Base-by-base conservation (phyloP, 2,113 vertebrate species). In the Eira barbara region DNA sequence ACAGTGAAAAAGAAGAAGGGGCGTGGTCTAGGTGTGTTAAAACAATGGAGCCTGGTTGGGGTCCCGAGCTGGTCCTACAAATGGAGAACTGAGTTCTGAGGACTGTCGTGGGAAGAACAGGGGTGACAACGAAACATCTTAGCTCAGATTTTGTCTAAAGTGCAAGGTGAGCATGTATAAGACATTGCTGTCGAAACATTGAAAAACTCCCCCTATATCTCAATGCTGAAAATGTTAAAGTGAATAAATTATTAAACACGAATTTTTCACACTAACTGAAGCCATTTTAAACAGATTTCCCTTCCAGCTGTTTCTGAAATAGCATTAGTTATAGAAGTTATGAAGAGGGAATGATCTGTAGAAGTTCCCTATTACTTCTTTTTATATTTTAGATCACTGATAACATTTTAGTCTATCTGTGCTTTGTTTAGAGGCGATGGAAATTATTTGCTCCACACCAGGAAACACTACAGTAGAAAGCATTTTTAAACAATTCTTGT, bases 241-340 rank as follows among this genome's bases (percentile, higher is more conserved):
- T 57, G 45, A 85, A 95, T 97, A 73, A 89, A 93, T 97, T 90
- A 97, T 98, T 96, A 91, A 98, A 86, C 12, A 85, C 6, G 39
- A 52, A 79, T 67, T 42, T 84, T 91, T 96, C 67, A 86, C 82
- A 52, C 52, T 55, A 85, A 95, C 34, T 63, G 21, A 87, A 92
- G 83, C 4, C 31, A 69, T 95, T 96, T 82, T 93, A 91, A 95
- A 86, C 17, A 91, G 71, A 86, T 15, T 69, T 93, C 47, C 36
- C 65, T 84, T 89, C 14, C 69, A 94, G 63, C 34, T 86, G 18
- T 78, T 97, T 97, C 65, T 20, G 36, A 80, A 97, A 92, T 84
- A 87, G 42, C 83, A 67, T 74, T 67, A 61, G 25, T 49, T 12
- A 27, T 27, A 63, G 27, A 61, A 23, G 2, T 55, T 47, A 36